Evolutionary conservation across 2,113 vertebrate species (phyloP), one percentile per base, ranked within the genome.

Genomic region (Calonectris borealis): DNA sequence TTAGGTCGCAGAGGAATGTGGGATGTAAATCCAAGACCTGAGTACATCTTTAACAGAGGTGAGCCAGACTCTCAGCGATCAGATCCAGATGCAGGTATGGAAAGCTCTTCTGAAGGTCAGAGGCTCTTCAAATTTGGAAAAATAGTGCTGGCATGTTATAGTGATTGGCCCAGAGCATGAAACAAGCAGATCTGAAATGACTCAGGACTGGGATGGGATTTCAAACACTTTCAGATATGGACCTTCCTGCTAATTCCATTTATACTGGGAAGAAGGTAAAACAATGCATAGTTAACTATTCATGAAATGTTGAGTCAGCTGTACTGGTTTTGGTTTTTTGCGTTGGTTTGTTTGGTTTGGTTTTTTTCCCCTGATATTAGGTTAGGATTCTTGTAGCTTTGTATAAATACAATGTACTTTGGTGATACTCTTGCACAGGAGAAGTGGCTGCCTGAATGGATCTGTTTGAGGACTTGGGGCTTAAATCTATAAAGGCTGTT

Each of bases 1-100:
- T 91, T 49, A 75, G 92, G 84, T 34, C 89, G 86, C 85, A 90
- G 91, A 91, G 86, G 80, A 96, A 92, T 95, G 81, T 73, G 66
- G 96, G 91, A 96, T 95, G 92, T 93, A 97, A 95, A 96, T 94
- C 88, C 82, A 89, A 86, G 85, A 65, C 66, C 89, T 72, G 8
- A 79, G 51, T 60, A 49, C 18, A 46, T 85, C 92, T 84, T 19
- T 44, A 83, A 40, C 38, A 88, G 91, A 83, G 94, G 85, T 93
- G 72, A 96, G 86, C 64, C 81, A 64, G 83, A 49, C 55, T 86
- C 58, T 38, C 49, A 40, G 90, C 13, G 7, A 90, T 88, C 83
- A 86, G 57, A 95, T 91, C 71, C 90, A 90, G 93, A 54, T 94
- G 95, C 54, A 95, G 75, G 71, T 86, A 82, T 70, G n/a, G 80